phyloP scores from a whole-genome alignment of 2,888 invertebrate genomes.

The Stratiomys singularior region DNA sequence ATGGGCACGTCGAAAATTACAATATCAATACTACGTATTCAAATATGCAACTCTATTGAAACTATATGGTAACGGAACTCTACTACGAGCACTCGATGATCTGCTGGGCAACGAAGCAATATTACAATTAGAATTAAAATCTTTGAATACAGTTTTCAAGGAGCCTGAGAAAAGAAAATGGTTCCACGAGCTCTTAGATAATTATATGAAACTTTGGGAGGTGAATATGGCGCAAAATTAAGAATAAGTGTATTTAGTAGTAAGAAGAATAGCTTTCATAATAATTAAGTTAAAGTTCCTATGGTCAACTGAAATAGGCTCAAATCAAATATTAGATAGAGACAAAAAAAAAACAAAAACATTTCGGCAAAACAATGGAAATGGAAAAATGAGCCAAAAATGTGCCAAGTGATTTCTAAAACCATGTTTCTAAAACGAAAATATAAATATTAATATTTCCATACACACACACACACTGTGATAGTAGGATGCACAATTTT shows the following conservation, averaged over 20 bases:
- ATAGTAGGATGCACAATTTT: slow-evolving; percentile 23
- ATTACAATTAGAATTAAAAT: slow-evolving; percentile 82
- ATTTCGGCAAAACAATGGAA: background rate
- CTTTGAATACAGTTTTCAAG: slow-evolving; percentile 81
- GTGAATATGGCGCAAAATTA: slow-evolving; percentile 73
- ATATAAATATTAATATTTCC: background rate
- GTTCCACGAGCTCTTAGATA: slow-evolving; percentile 90
- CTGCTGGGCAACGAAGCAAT: slow-evolving; percentile 85
- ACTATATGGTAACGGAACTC: slow-evolving; percentile 79
- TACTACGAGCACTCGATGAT: slow-evolving; percentile 76
- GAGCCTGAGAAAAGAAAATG: slow-evolving; percentile 79
- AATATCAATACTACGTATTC: slow-evolving; percentile 82
- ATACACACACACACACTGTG: slow-evolving; percentile 23
- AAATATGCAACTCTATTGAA: slow-evolving; percentile 83
- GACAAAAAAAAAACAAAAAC: too few species aligned
- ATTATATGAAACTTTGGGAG: slow-evolving; percentile 90
- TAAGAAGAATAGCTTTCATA: slow-evolving; percentile 3
- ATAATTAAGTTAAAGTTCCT: slow-evolving; percentile 18
- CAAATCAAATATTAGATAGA: background rate
- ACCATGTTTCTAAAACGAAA: slow-evolving; percentile 20
- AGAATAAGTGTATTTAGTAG: background rate
- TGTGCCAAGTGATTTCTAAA: slow-evolving; percentile 44
- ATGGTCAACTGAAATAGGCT: slow-evolving; percentile 8
- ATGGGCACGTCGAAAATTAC: slow-evolving; percentile 78
- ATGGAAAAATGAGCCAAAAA: slow-evolving; percentile 16